Percentiles rank a stretch among this genome's conserved stretches.
Evolutionary conservation across 2,888 invertebrate genomes (phyloP).

Genomic region (Plagiodera versicolora): DNA sequence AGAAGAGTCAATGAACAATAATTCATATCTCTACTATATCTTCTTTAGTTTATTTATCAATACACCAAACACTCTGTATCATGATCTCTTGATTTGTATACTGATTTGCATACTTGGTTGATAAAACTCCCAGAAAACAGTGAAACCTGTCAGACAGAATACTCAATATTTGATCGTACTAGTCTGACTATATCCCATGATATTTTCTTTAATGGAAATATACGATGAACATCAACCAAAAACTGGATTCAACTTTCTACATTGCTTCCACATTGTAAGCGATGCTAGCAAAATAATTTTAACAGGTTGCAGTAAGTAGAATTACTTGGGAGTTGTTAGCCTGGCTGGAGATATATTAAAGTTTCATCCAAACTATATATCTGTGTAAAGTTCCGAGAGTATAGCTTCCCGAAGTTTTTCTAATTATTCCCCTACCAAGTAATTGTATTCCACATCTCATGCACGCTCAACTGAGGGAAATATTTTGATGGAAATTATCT

Average conservation of each 20-base stretch:
- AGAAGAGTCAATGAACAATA: too few relatives aligned
- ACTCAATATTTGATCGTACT: too few relatives aligned
- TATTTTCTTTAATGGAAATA: neutral
- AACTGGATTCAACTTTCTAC: constrained; percentile 21
- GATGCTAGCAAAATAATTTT: constrained; percentile 28
- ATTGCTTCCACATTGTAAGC: constrained; percentile 24
- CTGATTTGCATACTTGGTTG: too few relatives aligned
- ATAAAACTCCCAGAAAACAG: too few relatives aligned
- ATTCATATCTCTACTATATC: too few relatives aligned
- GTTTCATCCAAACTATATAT: constrained; percentile 25
- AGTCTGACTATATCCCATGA: neutral
- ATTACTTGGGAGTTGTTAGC: constrained; percentile 28
- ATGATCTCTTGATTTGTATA: too few relatives aligned
- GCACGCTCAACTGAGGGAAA: neutral
- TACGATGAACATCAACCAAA: neutral
- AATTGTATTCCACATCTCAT: neutral
- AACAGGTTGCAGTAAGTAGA: constrained; percentile 27
- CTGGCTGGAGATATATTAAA: constrained; percentile 25
- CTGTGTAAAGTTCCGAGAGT: constrained; percentile 20
- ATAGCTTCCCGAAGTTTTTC: constrained; percentile 22
- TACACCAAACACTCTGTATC: too few relatives aligned
- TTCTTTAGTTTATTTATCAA: too few relatives aligned
- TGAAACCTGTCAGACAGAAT: too few relatives aligned
- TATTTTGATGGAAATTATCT: neutral
- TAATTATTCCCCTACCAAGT: constrained; percentile 18